Base-by-base conservation (phyloP, 2,113 vertebrate genomes). In the Gasterosteus nipponicus region DNA sequence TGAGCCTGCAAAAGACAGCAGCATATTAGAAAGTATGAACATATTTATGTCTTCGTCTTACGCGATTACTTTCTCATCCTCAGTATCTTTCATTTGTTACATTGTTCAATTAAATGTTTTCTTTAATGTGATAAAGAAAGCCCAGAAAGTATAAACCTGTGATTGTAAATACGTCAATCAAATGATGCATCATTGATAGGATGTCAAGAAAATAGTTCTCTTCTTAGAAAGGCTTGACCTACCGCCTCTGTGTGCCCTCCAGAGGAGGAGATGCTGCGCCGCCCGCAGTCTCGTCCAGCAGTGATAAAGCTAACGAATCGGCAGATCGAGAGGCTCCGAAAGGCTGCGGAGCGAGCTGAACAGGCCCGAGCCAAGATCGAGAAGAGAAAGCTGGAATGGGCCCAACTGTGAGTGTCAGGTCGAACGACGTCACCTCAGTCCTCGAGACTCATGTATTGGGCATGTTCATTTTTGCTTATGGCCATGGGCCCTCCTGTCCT, bases 331-430 rank as follows among this genome's bases (percentile, higher is more conserved):
- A 94, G 93, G 85, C 93, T 96, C 5, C 90, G 26, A 68, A 97
- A 95, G 82, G 90, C 89, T 49, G 82, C 94, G 1, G 91, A 96
- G 85, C 96, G 96, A 90, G 95, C 95, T n/a, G 94, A 96, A 35
- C 88, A 84, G 64, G 92, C 93, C 39, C 93, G 93, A 74, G 75
- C 87, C 29, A 96, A 94, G 87, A 96, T 97, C 44, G 85, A 91
- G 64, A 94, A 95, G 77, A 94, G 96, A 58, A 97, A 91, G 82
- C 91, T 89, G 74, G 96, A 99, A 62, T 99, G 97, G 98, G 91
- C 93, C 0, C 91, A 96, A 70, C 39, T 99, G 97, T 98, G 90
- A 97, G 97, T 94, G 31, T 62, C 7, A 31, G 1, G 18, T 66
- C 3, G 7, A n/a, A 68, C 26, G 47, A 22, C n/a, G 10, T 57